Evolutionary conservation across 37 sponge, comb jelly and placozoan species (phyloP).

Genomic region (Hormiphora californensis): DNA sequence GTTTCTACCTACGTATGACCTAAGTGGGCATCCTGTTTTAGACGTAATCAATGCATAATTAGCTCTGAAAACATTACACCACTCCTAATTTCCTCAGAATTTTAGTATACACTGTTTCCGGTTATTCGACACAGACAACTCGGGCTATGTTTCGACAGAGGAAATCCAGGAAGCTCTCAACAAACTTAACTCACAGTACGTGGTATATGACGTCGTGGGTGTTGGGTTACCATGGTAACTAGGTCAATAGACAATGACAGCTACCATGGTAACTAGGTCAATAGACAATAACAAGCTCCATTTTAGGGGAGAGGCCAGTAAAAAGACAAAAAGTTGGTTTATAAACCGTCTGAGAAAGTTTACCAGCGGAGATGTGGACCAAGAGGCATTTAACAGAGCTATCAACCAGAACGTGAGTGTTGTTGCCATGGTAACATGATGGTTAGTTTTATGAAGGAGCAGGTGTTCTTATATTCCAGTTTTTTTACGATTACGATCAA

Average conservation of each 20-base stretch:
- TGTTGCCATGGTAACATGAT: not conserved
- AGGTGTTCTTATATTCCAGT: not conserved
- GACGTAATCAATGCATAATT: too few relatives aligned
- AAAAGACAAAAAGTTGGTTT: constrained; percentile 40
- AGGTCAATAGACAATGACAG: too few relatives aligned
- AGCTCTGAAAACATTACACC: too few relatives aligned
- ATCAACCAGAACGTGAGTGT: constrained; percentile 30
- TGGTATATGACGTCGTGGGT: not conserved
- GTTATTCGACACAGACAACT: constrained; percentile 24
- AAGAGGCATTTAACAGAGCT: constrained; percentile 14
- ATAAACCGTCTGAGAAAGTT: constrained; percentile 1
- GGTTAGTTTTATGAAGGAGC: not conserved
- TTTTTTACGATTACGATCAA: not conserved
- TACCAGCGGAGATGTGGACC: constrained; percentile 25
- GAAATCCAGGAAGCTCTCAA: constrained; percentile 44
- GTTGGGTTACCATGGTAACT: not conserved
- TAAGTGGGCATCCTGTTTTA: too few relatives aligned
- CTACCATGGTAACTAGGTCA: too few relatives aligned
- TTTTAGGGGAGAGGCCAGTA: constrained; percentile 3
- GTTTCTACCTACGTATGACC: too few relatives aligned
- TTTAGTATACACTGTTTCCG: constrained; percentile 46
- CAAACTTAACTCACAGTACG: constrained; percentile 40
- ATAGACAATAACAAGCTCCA: too few relatives aligned
- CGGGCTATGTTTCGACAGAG: constrained; percentile 16
- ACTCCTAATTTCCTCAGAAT: not conserved